Evolutionary conservation across 2,113 vertebrate species (phyloP).

Genomic region (Natator depressus): DNA sequence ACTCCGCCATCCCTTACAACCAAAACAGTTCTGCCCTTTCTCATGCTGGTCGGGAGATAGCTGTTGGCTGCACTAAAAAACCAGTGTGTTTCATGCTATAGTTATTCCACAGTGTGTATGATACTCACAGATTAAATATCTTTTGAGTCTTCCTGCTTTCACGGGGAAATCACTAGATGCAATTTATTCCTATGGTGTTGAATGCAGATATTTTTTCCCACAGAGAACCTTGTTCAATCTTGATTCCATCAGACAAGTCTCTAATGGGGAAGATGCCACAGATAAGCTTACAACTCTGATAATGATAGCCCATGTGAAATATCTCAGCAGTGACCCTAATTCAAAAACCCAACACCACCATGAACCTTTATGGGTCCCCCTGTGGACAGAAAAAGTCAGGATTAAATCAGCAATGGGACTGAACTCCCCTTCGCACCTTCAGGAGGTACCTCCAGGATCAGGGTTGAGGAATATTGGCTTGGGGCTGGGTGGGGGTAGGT

Average conservation of each 20-base stretch:
- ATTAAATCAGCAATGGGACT: background rate
- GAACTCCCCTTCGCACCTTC: accelerated
- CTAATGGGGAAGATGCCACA: background rate
- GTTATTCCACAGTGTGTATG: background rate
- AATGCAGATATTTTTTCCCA: background rate
- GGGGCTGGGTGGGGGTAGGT: background rate
- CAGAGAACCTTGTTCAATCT: background rate
- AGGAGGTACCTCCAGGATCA: background rate
- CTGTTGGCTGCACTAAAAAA: background rate
- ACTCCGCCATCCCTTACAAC: background rate
- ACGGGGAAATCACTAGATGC: background rate
- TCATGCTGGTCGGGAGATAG: background rate
- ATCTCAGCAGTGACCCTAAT: background rate
- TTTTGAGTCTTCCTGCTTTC: background rate
- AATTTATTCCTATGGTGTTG: background rate
- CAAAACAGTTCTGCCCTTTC: background rate
- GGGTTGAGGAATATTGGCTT: background rate
- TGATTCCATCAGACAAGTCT: background rate
- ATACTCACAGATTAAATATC: background rate
- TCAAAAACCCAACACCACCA: background rate
- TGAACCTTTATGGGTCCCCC: background rate
- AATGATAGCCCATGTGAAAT: background rate
- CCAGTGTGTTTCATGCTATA: background rate
- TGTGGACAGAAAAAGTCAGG: accelerated
- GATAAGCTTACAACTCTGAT: background rate